These are phyloP conservation scores for Boleophthalmus pectinirostris DNA, from an alignment of 2,113 vertebrate genomes.

Conservation along the genomic window DNA sequence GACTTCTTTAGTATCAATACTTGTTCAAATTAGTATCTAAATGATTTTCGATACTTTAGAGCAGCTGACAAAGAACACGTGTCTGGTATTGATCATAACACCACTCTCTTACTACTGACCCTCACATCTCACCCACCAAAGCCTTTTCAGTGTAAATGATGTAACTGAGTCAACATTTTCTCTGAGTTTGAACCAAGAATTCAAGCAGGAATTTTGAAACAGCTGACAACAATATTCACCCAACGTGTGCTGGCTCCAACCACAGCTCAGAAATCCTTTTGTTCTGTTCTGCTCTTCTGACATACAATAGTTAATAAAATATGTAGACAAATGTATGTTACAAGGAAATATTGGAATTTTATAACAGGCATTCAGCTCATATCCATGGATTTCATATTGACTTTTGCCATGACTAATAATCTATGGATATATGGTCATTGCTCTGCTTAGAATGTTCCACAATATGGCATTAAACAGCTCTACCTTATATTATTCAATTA, in stretches of 20 bases:
- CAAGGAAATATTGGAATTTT: too few species aligned
- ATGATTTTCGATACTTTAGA: too few species aligned
- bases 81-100: background rate
- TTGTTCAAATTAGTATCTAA: too few species aligned
- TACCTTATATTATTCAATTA: too few species aligned
- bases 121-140: conserved; percentile 3
- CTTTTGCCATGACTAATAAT: too few species aligned
- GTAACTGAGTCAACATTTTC: conserved; percentile 36
- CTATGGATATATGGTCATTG: too few species aligned
- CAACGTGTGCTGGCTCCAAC: conserved; percentile 1
- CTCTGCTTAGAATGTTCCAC: too few species aligned
- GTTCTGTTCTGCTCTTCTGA: background rate
- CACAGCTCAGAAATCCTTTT: background rate
- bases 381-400: too few species aligned
- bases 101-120: background rate
- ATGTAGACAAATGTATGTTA: background rate
- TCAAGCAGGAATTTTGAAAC: conserved; percentile 32
- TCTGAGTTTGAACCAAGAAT: conserved; percentile 33
- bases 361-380: too few species aligned
- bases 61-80: background rate
- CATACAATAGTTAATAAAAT: background rate
- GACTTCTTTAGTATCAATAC: too few species aligned
- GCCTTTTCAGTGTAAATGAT: conserved; percentile 19
- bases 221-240: conserved; percentile 20
- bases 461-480: too few species aligned